Evolutionary conservation across 2,888 invertebrate genomes (phyloP), one percentile per base, ranked within the genome.

Genomic region (Dyspetes luteomarginatus): DNA sequence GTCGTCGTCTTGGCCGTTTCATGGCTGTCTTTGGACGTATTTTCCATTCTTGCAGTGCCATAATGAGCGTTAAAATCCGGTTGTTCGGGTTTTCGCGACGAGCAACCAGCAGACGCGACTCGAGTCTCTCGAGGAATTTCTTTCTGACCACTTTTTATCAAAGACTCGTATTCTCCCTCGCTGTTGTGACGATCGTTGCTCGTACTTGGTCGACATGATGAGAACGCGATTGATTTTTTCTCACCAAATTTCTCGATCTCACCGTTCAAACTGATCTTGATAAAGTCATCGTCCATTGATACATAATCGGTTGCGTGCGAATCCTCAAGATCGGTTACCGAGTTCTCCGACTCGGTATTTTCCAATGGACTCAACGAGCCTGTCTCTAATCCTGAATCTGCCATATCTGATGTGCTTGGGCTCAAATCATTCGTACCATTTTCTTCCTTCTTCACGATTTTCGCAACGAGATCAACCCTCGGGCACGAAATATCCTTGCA

Each of bases 301-400:
- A 89, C 87, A 55, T 90, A 89, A 36, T 90, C 90, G 2, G 89
- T 87, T 1, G 87, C 84, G 80, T 83, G 89, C 64, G 86, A 88
- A 22, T 87, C 88, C 41, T 91, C 91, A 22, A 89, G 86, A 60
- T 92, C 92, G 4, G 90, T 90, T 12, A 88, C 90, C 1, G 91
- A 92, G 77, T 90, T 90, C 69, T 92, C 92, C 9, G 92, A 92
- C 15, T 90, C 89, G 2, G 91, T 92, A 22, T 90, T 91, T 76
- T 92, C 92, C 74, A 91, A 90, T 15, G 92, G 91, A 88, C 92
- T 93, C 71, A 89, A 88, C 56, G 92, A 92, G 82, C 90, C 91
- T 71, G 92, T 91, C 81, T 92, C 92, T 77, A 92, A 85, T 82
- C 92, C 92, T 48, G 92, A 92, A 88, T 92, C 92, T 83, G 92